Conservation (phyloP, 2,888 invertebrate genomes). For the Dione juno region DNA sequence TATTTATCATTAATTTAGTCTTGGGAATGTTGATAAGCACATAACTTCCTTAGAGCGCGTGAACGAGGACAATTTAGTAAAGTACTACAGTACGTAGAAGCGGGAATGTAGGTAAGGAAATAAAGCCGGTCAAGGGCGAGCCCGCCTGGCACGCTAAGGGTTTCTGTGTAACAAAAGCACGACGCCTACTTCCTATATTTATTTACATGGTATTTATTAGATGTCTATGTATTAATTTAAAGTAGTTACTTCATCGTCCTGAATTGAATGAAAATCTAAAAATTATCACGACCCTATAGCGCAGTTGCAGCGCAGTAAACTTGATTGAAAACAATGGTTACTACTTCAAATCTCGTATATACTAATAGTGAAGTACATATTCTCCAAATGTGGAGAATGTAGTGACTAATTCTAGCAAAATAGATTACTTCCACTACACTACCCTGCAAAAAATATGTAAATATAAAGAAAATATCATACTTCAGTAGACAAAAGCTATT, state of each 20-base stretch:
- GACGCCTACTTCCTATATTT: slow-evolving; percentile 5
- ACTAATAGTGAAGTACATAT: too few relatives aligned
- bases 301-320: too few relatives aligned
- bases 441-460: neutral
- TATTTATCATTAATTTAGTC: slow-evolving; percentile 12
- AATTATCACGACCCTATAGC: too few relatives aligned
- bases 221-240: neutral
- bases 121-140: slow-evolving; percentile 33
- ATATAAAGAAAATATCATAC: neutral
- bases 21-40: neutral
- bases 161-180: slow-evolving; percentile 26
- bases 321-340: too few relatives aligned
- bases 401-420: too few relatives aligned
- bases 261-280: neutral
- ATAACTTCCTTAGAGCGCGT: slow-evolving; percentile 7
- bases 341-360: too few relatives aligned
- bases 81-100: neutral
- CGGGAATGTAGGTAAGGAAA: slow-evolving; percentile 33
- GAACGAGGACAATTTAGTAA: slow-evolving; percentile 21
- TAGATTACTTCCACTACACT: too few relatives aligned
- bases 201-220: neutral
- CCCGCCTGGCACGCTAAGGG: slow-evolving; percentile 29
- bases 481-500: neutral
- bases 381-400: too few relatives aligned
- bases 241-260: neutral